A percentile compares a stretch with the other conserved stretches of the same genome.
phyloP scores from a whole-genome alignment of 2,797 vertebrate genomes.

The Triplophysa yarkandensis region DNA sequence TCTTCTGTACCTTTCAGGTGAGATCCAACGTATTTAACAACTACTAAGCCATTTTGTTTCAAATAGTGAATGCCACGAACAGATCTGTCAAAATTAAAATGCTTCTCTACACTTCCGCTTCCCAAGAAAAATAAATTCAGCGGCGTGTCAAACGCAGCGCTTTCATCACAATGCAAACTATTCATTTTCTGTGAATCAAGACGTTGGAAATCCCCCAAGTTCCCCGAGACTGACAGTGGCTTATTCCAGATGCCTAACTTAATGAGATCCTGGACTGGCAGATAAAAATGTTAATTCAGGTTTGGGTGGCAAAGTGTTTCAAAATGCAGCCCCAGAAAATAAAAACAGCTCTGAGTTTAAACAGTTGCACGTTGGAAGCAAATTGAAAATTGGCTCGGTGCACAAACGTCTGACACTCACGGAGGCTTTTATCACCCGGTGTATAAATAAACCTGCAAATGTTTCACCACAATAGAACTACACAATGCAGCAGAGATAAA shows the following conservation, averaged over 20 bases:
- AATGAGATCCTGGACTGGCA: constrained; percentile 47
- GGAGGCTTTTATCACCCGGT: constrained; percentile 16
- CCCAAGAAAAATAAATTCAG: constrained; percentile 25
- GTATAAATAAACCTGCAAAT: constrained; percentile 17
- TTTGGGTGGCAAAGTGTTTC: constrained; percentile 23
- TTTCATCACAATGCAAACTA: constrained; percentile 41
- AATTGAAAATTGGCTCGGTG: constrained; percentile 26
- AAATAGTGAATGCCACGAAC: constrained; percentile 15
- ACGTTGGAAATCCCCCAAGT: constrained; percentile 37
- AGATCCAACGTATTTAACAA: constrained; percentile 7
- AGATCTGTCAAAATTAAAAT: constrained; percentile 38
- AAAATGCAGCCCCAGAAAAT: constrained; percentile 17
- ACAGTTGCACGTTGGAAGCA: constrained; percentile 19
- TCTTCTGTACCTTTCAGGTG: background rate
- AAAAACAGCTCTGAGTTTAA: constrained; percentile 24
- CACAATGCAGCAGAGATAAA: background rate
- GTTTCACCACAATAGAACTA: background rate
- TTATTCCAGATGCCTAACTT: constrained; percentile 39
- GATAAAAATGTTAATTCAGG: constrained; percentile 42
- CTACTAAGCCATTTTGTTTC: constrained; percentile 13
- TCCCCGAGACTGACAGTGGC: constrained; percentile 23
- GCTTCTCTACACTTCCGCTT: background rate
- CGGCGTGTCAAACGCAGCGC: constrained; percentile 16
- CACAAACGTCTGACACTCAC: constrained; percentile 7
- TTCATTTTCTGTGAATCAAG: constrained; percentile 42